Base-by-base conservation (phyloP, 2,888 invertebrate genomes). In the Cheilosia vulpina region DNA sequence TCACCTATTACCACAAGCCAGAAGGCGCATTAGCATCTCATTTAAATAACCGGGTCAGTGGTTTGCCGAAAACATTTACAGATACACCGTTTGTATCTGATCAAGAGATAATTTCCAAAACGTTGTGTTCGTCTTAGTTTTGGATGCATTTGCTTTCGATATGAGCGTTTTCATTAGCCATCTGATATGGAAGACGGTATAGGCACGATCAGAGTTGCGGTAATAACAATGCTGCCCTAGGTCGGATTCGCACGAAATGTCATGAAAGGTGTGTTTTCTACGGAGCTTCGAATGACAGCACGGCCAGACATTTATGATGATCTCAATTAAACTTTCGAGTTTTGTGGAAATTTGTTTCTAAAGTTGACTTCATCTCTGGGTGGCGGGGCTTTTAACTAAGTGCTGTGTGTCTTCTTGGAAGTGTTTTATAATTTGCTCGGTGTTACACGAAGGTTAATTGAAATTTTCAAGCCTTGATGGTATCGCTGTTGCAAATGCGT, bases 11-110 rank as follows among this genome's bases (percentile, higher is more conserved):
- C 47, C 55, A 31, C 9, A n/a, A 0, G 19, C 21, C 19, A 24
- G 13, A 17, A 9, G 24, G 31, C 38, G 41, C 34, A 77, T 68
- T 77, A 77, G 45, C 77, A 53, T 78, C 55, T 69, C 47, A 78
- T 78, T 78, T 69, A 38, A 65, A 79, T 52, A 79, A 72, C 58
- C 60, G 72, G 79, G 72, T 79, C 65, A 79, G 79, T 72, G 60
- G 58, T 66, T 60, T 31, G 47, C 45, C 38, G 7, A 57, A 66
- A 55, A 45, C 31, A 50, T 17, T 27, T 15, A 27, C 57, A 45
- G 27, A 27, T 50, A n/a, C 6, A 19, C 5, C 11, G 5, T 11
- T 17, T 15, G 27, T 45, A 17, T 58, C 21, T 75, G 66, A 80
- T 80, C 41, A 31, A 24, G 68, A 45, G 21, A 3, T 52, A 38